These are phyloP conservation scores for Acestrorhynchus altus DNA, from an alignment of 2,797 vertebrate species.

Conservation along the genomic window DNA sequence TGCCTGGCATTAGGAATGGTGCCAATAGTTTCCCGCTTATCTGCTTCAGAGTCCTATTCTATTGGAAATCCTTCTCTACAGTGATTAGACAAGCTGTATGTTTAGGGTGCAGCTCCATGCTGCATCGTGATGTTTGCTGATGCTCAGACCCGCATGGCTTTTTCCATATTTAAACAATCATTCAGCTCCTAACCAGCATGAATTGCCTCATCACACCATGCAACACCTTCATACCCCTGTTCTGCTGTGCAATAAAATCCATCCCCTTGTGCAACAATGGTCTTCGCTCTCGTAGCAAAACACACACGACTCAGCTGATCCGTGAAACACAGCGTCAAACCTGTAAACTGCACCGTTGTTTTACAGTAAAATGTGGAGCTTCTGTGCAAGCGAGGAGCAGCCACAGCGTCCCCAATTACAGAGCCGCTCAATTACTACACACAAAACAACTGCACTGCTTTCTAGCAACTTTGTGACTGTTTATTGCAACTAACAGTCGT, in stretches of 20 bases:
- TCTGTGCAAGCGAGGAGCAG: too few species aligned
- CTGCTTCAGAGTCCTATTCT: too few species aligned
- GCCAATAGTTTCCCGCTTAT: too few species aligned
- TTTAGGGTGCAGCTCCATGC: too few species aligned
- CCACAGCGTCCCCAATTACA: too few species aligned
- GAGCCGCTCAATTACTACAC: background rate
- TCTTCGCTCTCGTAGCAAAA: background rate
- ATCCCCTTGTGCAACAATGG: background rate
- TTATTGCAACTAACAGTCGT: background rate
- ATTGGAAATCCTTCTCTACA: too few species aligned
- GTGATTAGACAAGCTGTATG: too few species aligned
- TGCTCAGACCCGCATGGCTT: background rate
- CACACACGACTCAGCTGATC: background rate
- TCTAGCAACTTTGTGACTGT: background rate
- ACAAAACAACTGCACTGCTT: too few species aligned
- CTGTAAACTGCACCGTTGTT: background rate
- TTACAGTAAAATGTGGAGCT: too few species aligned
- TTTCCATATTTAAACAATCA: background rate
- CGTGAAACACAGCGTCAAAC: background rate
- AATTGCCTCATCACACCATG: background rate
- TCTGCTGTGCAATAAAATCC: too few species aligned
- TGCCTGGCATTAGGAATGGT: too few species aligned
- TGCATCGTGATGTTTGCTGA: background rate
- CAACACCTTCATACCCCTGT: background rate
- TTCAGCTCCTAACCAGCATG: background rate